phyloP scores from a whole-genome alignment of 2,797 vertebrate genomes.

The Coracias cyanogaster region DNA sequence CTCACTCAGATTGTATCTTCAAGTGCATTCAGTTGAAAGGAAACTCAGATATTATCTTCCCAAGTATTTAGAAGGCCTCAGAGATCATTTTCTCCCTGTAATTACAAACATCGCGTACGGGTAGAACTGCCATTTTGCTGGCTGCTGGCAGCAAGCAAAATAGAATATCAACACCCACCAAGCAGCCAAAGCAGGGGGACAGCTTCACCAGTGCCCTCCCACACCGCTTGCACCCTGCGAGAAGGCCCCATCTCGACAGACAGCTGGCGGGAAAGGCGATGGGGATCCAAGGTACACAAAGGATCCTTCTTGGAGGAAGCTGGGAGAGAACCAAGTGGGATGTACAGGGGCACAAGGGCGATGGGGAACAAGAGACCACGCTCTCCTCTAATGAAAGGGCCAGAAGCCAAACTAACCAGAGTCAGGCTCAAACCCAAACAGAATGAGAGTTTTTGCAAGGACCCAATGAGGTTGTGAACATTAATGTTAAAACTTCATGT shows the following conservation, averaged over 20 bases:
- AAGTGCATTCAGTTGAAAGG: constrained; percentile 54
- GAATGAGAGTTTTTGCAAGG: neutral
- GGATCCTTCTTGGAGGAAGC: neutral
- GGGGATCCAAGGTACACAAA: neutral
- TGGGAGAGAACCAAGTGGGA: neutral
- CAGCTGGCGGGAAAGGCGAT: neutral
- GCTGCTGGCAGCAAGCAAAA: neutral
- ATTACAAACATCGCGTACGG: constrained; percentile 1
- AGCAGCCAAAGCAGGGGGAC: neutral
- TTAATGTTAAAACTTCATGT: rapidly evolving
- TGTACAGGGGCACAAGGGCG: neutral
- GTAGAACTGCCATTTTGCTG: neutral
- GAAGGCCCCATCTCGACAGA: neutral
- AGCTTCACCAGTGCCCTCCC: neutral
- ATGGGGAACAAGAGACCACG: neutral
- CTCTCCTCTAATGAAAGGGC: neutral
- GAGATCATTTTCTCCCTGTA: neutral
- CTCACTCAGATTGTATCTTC: constrained; percentile 38
- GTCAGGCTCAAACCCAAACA: neutral
- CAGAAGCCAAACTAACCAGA: neutral
- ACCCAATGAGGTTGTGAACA: neutral
- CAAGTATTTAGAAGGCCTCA: constrained; percentile 45
- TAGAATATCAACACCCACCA: neutral
- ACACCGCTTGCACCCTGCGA: neutral
- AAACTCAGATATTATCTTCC: constrained; percentile 50